A percentile compares a stretch with the other conserved stretches of the same genome.
These are phyloP conservation scores for Festucalex cinctus DNA, from an alignment of 2,113 vertebrate genomes.

Conservation along the genomic window DNA sequence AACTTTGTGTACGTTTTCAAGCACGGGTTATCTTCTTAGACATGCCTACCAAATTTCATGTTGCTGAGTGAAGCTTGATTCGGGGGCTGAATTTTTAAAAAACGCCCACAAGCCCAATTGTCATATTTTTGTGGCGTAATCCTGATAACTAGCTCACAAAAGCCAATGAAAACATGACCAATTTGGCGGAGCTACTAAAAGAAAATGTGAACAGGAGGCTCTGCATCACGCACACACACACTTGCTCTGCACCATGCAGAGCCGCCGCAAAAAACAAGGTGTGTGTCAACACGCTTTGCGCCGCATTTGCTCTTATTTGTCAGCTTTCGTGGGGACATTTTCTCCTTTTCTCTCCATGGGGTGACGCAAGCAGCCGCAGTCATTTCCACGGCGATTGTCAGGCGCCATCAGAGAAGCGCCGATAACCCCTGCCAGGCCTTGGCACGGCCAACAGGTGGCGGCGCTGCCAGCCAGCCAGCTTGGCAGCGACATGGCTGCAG, in stretches of 20 bases:
- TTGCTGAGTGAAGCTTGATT: background rate
- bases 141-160: background rate
- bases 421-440: slow-evolving; percentile 74
- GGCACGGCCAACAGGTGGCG: slow-evolving; percentile 75
- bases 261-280: slow-evolving; percentile 16
- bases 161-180: background rate
- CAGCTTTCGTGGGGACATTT: slow-evolving; percentile 50
- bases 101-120: background rate
- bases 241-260: slow-evolving; percentile 24
- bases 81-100: background rate
- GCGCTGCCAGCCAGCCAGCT: slow-evolving; percentile 74
- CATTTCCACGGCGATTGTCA: slow-evolving; percentile 70
- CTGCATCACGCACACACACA: background rate
- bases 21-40: background rate
- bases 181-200: background rate
- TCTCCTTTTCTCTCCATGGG: slow-evolving; percentile 59
- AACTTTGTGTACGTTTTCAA: background rate
- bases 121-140: background rate
- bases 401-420: slow-evolving; percentile 73
- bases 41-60: background rate
- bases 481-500: slow-evolving; percentile 65
- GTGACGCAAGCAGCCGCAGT: slow-evolving; percentile 71
- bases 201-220: background rate
- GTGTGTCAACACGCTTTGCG: slow-evolving; percentile 39
- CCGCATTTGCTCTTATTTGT: slow-evolving; percentile 5